Conservation (phyloP, 2,113 vertebrate genomes). For the Gopherus flavomarginatus region DNA sequence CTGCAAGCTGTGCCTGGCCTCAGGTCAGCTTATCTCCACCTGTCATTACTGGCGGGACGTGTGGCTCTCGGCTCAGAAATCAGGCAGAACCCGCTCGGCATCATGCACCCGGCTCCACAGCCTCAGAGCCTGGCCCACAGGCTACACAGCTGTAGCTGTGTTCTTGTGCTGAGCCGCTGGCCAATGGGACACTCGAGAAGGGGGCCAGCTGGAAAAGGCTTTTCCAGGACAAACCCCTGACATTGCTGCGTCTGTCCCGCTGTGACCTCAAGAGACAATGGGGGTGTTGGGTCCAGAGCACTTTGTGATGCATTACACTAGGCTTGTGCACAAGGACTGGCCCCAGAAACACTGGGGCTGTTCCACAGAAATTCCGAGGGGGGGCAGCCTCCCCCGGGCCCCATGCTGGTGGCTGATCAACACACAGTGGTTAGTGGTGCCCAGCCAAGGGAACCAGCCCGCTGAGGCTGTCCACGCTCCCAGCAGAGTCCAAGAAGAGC, state of each 20-base stretch:
- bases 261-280: background rate
- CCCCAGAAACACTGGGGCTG: background rate
- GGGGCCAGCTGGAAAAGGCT: background rate
- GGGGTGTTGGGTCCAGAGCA: background rate
- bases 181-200: constrained; percentile 19
- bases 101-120: too few species aligned
- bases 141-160: constrained; percentile 5
- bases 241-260: background rate
- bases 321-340: background rate
- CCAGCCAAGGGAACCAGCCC: background rate
- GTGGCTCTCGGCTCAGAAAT: background rate
- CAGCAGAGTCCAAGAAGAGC: background rate
- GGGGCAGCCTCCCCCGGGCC: too few species aligned
- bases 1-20: constrained; percentile 51
- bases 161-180: background rate
- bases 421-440: background rate
- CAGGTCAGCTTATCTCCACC: background rate
- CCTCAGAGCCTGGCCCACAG: background rate
- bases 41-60: background rate
- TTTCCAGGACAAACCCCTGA: background rate
- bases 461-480: too few species aligned
- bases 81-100: background rate
- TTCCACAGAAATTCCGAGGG: too few species aligned
- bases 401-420: background rate
- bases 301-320: background rate